These are phyloP conservation scores for Dendrophyllia cribrosa DNA, from an alignment of 64 coral and sea anemone genomes.

Conservation along the genomic window DNA sequence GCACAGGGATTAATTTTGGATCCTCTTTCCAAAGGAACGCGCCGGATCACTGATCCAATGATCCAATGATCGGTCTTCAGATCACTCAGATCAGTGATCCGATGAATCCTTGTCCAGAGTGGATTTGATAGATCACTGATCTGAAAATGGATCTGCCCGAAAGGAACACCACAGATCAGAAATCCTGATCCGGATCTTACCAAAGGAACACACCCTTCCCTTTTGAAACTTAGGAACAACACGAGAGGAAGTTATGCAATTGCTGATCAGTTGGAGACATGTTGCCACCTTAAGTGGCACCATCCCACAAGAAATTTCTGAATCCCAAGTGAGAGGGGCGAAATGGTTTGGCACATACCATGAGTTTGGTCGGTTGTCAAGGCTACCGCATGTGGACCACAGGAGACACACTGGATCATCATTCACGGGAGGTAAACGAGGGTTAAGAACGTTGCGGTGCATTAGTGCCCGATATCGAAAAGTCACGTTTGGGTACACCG, in stretches of 20 bases:
- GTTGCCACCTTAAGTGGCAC: background rate
- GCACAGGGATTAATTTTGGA: no score
- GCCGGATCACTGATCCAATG: no score
- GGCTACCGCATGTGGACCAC: constrained; percentile 7
- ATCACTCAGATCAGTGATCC: no score
- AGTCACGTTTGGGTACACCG: background rate
- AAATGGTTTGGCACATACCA: constrained; percentile 24
- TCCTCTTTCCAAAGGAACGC: no score
- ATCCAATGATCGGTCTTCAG: no score
- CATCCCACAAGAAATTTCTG: background rate
- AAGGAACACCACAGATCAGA: no score
- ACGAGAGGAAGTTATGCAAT: background rate
- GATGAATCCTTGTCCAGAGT: no score
- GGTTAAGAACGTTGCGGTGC: background rate
- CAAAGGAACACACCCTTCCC: no score
- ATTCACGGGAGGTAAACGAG: background rate
- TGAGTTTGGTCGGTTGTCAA: constrained; percentile 19
- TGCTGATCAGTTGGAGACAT: background rate
- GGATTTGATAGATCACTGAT: no score
- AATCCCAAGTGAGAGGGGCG: background rate
- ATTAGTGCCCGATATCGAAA: background rate
- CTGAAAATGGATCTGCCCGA: no score
- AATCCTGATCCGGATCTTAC: no score
- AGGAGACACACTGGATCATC: constrained; percentile 20
- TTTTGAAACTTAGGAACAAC: background rate